Evolutionary conservation across 2,797 vertebrate genomes (phyloP).

Genomic region (Channa striata): DNA sequence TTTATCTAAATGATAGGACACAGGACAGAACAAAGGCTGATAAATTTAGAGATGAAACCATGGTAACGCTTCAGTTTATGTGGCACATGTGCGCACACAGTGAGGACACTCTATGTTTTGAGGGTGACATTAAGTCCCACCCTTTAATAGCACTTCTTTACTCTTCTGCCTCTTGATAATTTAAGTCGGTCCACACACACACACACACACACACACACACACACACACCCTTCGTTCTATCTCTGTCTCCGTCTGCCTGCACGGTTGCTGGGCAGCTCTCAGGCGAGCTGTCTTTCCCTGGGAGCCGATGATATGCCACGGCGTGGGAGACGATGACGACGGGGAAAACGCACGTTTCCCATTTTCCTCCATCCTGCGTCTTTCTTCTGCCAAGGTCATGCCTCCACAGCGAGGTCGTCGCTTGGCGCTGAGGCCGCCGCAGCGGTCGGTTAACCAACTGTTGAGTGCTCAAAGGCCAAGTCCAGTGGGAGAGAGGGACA

Average conservation of each 20-base stretch:
- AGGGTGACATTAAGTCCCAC: no score
- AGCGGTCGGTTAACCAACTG: constrained; percentile 34
- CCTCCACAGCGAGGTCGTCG: constrained; percentile 23
- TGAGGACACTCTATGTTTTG: no score
- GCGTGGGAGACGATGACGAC: constrained; percentile 6
- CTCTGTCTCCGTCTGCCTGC: constrained; percentile 36
- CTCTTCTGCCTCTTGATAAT: background rate
- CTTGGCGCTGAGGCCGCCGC: background rate
- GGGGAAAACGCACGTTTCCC: background rate
- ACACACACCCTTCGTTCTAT: background rate
- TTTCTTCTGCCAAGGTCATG: background rate
- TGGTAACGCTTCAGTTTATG: no score
- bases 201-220: constrained; percentile 5
- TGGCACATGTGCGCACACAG: no score
- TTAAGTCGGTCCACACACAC: background rate
- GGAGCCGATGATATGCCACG: constrained; percentile 51
- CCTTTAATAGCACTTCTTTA: background rate
- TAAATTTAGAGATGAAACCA: no score
- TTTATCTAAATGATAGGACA: no score
- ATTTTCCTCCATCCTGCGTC: background rate
- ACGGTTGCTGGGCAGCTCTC: constrained; percentile 52
- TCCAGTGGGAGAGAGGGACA: constrained; percentile 45
- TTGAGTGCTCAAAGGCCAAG: constrained; percentile 14
- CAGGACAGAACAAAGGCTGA: no score
- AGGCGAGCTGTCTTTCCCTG: constrained; percentile 62